These are phyloP conservation scores for Protonemura montana DNA, from an alignment of 2,888 invertebrate species.

Conservation along the genomic window DNA sequence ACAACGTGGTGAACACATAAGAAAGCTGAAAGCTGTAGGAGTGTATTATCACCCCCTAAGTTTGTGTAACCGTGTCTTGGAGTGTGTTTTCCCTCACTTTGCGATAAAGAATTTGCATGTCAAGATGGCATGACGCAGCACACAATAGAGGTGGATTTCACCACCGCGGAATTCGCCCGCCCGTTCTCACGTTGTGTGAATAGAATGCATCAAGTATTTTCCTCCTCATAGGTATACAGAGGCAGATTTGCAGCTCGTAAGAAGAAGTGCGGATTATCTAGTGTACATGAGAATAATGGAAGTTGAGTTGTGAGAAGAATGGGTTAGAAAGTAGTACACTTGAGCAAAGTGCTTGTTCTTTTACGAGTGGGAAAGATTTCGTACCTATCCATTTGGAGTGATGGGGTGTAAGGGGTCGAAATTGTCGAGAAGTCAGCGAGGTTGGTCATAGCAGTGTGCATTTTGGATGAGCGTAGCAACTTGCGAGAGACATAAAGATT, in stretches of 20 bases:
- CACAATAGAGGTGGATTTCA: background rate
- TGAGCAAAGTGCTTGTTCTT: background rate
- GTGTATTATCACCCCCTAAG: background rate
- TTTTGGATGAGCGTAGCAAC: too few species aligned
- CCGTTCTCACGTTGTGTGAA: background rate
- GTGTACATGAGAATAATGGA: background rate
- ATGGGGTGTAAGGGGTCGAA: too few species aligned
- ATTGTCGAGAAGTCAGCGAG: too few species aligned
- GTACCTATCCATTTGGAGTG: too few species aligned
- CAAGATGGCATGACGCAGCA: background rate
- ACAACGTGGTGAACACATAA: background rate
- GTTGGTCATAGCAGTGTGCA: too few species aligned
- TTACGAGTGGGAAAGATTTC: background rate
- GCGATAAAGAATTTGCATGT: background rate
- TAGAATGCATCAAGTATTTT: background rate
- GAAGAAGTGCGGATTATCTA: constrained; percentile 15
- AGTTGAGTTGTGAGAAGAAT: background rate
- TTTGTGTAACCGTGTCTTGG: background rate
- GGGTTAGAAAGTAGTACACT: background rate
- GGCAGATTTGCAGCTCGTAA: background rate
- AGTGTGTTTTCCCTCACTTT: constrained; percentile 7
- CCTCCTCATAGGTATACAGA: background rate
- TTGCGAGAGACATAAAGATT: too few species aligned
- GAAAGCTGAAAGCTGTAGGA: background rate
- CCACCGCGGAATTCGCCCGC: background rate